A percentile compares a stretch with the other conserved stretches of the same genome.
These are phyloP conservation scores for Ochropleura plecta DNA, from an alignment of 2,888 invertebrate genomes.

Conservation along the genomic window DNA sequence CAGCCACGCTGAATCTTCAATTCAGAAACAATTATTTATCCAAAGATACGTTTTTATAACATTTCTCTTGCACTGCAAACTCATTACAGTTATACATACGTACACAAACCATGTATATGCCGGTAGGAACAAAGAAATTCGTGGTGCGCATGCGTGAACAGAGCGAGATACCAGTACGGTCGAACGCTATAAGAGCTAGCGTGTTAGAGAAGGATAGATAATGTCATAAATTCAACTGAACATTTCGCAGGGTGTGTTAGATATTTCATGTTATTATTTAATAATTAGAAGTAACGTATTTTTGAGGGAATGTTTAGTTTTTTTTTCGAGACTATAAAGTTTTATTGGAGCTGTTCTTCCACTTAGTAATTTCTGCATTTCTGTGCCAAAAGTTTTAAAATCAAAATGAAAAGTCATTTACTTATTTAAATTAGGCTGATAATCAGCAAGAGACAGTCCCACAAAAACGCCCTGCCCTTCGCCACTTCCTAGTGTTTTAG, in stretches of 20 bases:
- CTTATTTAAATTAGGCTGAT: no score
- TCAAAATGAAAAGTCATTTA: no score
- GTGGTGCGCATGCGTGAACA: constrained; percentile 70
- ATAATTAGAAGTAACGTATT: constrained; percentile 32
- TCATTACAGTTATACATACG: constrained; percentile 34
- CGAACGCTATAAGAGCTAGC: constrained; percentile 38
- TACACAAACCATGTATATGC: neutral
- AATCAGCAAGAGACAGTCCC: no score
- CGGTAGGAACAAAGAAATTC: constrained; percentile 70
- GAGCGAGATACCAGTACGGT: constrained; percentile 65
- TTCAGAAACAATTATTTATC: neutral
- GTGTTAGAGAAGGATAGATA: constrained; percentile 63
- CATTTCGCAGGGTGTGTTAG: constrained; percentile 35
- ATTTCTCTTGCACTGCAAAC: constrained; percentile 19
- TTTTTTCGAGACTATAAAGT: neutral
- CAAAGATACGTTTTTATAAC: constrained; percentile 26
- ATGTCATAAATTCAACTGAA: constrained; percentile 74
- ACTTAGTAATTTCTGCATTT: neutral
- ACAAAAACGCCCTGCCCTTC: no score
- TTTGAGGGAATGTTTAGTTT: constrained; percentile 3
- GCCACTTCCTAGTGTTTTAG: no score
- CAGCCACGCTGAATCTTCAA: neutral
- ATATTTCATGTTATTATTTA: constrained; percentile 32
- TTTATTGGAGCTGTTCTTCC: neutral
- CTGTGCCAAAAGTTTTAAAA: no score